A percentile compares a stretch with the other conserved stretches of the same genome.
phyloP scores from a whole-genome alignment of 2,113 vertebrate species.

The Etheostoma cragini region DNA sequence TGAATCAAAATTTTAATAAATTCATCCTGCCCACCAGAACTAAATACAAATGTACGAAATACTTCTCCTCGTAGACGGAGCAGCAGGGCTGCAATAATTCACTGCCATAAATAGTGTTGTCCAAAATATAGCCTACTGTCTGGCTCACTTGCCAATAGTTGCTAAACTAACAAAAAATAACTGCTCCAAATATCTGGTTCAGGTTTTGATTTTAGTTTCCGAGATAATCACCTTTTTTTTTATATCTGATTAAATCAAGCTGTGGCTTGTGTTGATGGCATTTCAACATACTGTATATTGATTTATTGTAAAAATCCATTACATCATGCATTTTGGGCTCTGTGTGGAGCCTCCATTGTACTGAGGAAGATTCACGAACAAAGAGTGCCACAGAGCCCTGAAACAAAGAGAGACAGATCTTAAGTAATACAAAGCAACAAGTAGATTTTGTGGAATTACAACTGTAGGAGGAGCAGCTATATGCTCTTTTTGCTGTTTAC shows the following conservation, averaged over 20 bases:
- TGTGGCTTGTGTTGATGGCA: not conserved
- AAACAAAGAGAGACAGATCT: constrained; percentile 71
- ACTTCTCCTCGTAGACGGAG: not conserved
- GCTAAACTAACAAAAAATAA: not conserved
- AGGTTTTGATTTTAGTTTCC: not conserved
- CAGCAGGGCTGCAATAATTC: not conserved
- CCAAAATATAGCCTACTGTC: constrained; percentile 15
- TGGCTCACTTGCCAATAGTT: not conserved
- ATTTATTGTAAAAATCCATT: constrained; percentile 51
- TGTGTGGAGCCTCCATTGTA: constrained; percentile 59
- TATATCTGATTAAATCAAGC: not conserved
- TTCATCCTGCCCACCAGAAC: not conserved
- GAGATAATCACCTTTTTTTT: not conserved
- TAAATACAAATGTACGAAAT: not conserved
- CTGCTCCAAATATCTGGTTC: not conserved
- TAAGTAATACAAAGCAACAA: constrained; percentile 56
- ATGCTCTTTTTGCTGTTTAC: constrained; percentile 49
- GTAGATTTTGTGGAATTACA: constrained; percentile 51
- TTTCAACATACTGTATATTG: constrained; percentile 9
- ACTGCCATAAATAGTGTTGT: not conserved
- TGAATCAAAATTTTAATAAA: not conserved
- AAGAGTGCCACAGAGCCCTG: constrained; percentile 57
- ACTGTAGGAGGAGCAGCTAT: constrained; percentile 34
- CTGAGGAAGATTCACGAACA: constrained; percentile 55
- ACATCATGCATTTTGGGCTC: constrained; percentile 47